Evolutionary conservation across 37 sponge, comb jelly and placozoan genomes (phyloP).

Genomic region (Bolinopsis microptera): DNA sequence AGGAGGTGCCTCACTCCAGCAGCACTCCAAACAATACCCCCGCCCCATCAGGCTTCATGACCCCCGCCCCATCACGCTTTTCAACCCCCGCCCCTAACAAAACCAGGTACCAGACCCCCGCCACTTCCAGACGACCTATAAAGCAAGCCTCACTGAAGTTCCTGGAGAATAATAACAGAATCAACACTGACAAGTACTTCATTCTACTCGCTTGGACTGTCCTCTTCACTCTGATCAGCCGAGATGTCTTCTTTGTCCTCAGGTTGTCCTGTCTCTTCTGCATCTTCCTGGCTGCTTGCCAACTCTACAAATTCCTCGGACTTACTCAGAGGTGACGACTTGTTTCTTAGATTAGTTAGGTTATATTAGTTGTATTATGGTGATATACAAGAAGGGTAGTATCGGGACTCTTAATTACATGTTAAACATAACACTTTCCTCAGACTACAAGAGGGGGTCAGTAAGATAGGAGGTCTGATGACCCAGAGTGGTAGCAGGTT

Average conservation of each 20-base stretch:
- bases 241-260: neutral
- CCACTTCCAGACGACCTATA: neutral
- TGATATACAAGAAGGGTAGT: no score
- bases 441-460: neutral
- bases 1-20: neutral
- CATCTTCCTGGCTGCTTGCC: neutral
- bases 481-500: neutral
- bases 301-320: neutral
- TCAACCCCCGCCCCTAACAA: neutral
- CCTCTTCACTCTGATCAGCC: neutral
- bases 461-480: neutral
- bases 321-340: neutral
- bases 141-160: slow-evolving; percentile 27
- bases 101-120: slow-evolving; percentile 32
- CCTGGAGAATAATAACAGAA: neutral
- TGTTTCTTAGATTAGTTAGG: no score
- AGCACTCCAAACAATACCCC: neutral
- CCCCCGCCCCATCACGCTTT: neutral
- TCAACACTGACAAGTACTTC: slow-evolving; percentile 34
- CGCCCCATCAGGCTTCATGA: neutral
- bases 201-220: neutral
- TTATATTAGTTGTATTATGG: no score
- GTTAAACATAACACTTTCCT: no score
- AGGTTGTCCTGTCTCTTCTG: neutral
- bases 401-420: no score